Evolutionary conservation across 2,113 vertebrate genomes (phyloP).

Genomic region (Corythoichthys intestinalis): DNA sequence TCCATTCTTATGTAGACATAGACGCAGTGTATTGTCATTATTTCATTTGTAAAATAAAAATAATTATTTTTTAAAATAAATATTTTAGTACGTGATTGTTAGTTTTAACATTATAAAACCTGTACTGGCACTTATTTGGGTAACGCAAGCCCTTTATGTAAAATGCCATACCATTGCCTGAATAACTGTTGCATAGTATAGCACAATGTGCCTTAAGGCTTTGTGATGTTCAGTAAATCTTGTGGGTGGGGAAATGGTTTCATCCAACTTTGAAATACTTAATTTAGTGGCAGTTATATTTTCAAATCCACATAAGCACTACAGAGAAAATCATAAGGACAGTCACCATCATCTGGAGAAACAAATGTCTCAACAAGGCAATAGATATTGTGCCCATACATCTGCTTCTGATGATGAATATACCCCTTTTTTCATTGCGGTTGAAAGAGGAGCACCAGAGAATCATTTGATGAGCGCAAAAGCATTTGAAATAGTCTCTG

Average conservation of each 20-base stretch:
- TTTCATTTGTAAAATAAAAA: too few relatives aligned
- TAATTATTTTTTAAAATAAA: too few relatives aligned
- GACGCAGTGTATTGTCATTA: too few relatives aligned
- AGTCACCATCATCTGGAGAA: conserved; percentile 35
- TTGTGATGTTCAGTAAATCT: too few relatives aligned
- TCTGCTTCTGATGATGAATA: conserved; percentile 62
- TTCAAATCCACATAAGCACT: not conserved
- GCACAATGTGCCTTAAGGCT: too few relatives aligned
- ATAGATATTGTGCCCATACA: conserved; percentile 67
- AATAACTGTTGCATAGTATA: too few relatives aligned
- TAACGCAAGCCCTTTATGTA: too few relatives aligned
- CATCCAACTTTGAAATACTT: not conserved
- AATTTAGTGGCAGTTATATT: not conserved
- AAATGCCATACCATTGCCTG: too few relatives aligned
- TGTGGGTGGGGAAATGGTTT: not conserved
- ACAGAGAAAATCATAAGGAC: conserved; percentile 25
- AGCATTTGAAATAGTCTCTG: conserved; percentile 35
- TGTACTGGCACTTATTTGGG: too few relatives aligned
- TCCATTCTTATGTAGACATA: too few relatives aligned
- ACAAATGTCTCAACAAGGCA: conserved; percentile 37
- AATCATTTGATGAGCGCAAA: conserved; percentile 41
- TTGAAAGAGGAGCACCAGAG: conserved; percentile 40
- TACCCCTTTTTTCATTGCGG: conserved; percentile 39
- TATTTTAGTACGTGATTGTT: too few relatives aligned
- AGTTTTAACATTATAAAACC: too few relatives aligned